Evolutionary conservation across 1,140 invertebrate species (phyloP), one percentile per base, ranked within the genome.

Genomic region (Semibalanus balanoides): DNA sequence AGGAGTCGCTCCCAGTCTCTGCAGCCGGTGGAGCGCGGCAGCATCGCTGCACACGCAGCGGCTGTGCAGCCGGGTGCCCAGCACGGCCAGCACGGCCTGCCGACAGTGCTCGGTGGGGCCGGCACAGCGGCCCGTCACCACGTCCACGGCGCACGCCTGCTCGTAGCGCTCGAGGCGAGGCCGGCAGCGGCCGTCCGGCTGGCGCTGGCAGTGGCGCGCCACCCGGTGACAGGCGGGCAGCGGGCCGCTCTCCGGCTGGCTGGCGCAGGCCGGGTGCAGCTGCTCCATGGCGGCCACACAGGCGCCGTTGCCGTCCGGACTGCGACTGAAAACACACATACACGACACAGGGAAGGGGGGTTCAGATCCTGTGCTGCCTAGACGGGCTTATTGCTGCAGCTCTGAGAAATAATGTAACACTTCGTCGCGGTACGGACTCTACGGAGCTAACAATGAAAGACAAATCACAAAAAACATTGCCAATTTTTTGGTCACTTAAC

Each of bases 131-230:
- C 91, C 92, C 29, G 93, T 95, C 51, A 93, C 88, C 72, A 91
- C 92, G 82, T 95, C 93, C 74, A 94, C 92, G 0, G 93, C 92
- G 83, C 93, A 95, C 76, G 90, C 92, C 82, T 95, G 93, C 82
- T 94, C 93, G 84, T 93, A 95, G 82, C 90, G 89, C 82, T 94
- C 93, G 79, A 95, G 84, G 78, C 91, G 89, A 51, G 87, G 85
- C 82, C 92, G 93, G 83, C 75, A 71, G 40, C 76, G 74, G n/a
- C 3, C 43, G n/a, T 30, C 35, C 51, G 11, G 22, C 51, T 25
- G 51, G 14, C 51, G 51, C 11, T 25, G 51, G 51, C 51, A 64
- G 51, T 25, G 51, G 51, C 22, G 51, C 51, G 51, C 51, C 51
- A 64, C 51, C 11, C 51, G 11, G 11, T 19, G 14, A 25, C 51